A percentile compares a stretch with the other conserved stretches of the same genome.
Evolutionary conservation across 2,113 vertebrate genomes (phyloP).

Genomic region (Pterocles gutturalis): DNA sequence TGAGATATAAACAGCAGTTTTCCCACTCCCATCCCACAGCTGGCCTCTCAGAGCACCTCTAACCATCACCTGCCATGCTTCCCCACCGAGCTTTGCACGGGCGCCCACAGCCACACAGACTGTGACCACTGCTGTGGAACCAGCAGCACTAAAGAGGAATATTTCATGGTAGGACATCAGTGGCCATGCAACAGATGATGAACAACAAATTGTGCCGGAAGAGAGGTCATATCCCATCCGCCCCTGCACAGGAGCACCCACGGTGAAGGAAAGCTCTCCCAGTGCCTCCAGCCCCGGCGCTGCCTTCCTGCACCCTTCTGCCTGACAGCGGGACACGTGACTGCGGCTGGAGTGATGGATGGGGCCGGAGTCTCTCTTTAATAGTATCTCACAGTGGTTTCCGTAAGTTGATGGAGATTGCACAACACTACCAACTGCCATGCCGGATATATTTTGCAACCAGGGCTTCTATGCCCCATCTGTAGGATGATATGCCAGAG

Average conservation of each 20-base stretch:
- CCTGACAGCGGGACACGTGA: constrained; percentile 22
- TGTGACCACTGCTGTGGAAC: not conserved
- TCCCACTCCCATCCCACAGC: not conserved
- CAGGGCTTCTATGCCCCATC: constrained; percentile 70
- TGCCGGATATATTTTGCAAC: constrained; percentile 86
- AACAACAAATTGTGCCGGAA: not conserved
- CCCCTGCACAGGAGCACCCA: not conserved
- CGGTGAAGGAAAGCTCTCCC: not conserved
- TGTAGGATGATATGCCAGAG: constrained; percentile 71
- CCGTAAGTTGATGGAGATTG: constrained; percentile 86
- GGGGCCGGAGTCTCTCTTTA: constrained; percentile 46
- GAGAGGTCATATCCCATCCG: not conserved
- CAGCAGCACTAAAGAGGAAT: not conserved
- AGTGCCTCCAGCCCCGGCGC: not conserved
- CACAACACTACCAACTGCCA: constrained; percentile 85
- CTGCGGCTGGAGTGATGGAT: constrained; percentile 63
- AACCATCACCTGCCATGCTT: not conserved
- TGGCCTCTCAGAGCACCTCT: not conserved
- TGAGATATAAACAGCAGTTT: not conserved
- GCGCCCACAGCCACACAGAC: not conserved
- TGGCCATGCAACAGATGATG: not conserved
- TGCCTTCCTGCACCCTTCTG: constrained; percentile 5
- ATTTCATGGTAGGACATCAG: not conserved
- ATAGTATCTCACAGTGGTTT: constrained; percentile 77
- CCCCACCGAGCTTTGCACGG: not conserved